phyloP scores from a whole-genome alignment of 2,797 vertebrate genomes.

The Chromis chromis region DNA sequence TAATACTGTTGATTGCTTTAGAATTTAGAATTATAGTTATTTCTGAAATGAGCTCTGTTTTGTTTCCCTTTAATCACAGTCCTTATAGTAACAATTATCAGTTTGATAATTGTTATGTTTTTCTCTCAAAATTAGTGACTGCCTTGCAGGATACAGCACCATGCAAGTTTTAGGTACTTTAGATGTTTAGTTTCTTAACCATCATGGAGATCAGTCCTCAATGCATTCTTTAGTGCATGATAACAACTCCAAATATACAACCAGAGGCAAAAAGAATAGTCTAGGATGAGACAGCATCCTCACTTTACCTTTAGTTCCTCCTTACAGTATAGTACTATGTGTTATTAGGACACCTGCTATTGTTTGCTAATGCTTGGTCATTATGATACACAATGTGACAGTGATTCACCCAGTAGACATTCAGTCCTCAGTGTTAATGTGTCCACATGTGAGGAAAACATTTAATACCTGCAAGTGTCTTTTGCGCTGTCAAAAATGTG shows the following conservation, averaged over 20 bases:
- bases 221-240: background rate
- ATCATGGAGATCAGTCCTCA: background rate
- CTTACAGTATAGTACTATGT: background rate
- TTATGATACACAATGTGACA: background rate
- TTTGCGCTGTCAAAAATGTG: conserved; percentile 35
- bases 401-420: conserved; percentile 1
- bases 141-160: background rate
- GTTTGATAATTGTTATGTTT: too few species aligned
- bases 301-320: background rate
- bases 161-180: background rate
- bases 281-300: background rate
- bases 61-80: too few species aligned
- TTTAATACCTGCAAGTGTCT: conserved; percentile 43
- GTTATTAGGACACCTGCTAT: background rate
- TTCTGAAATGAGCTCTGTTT: too few species aligned
- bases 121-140: background rate
- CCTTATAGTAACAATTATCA: background rate
- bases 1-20: too few species aligned
- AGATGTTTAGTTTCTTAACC: background rate
- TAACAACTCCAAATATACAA: background rate
- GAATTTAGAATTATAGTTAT: too few species aligned
- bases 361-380: background rate
- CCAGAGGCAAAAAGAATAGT: background rate
- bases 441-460: conserved; percentile 50
- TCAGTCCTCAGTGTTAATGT: conserved; percentile 22